Evolutionary conservation across 2,888 invertebrate species (phyloP), one percentile per base, ranked within the genome.

Genomic region (Endomychus coccineus): DNA sequence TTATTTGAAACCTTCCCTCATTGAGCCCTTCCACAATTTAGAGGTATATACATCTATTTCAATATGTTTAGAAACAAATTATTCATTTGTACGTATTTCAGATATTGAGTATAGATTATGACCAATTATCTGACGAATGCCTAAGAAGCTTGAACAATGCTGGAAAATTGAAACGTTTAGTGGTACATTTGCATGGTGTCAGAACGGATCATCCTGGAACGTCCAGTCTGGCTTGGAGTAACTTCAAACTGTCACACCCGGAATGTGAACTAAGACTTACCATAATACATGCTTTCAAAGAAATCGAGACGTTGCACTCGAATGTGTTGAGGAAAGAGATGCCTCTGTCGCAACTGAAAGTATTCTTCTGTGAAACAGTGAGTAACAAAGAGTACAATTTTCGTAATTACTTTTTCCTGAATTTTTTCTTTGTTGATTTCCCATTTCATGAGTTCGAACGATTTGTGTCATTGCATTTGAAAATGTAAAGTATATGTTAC

Each of bases 331-430:
- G 74, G 46, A 73, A 73, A 27, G 70, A 74, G 37, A 80, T 85
- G 80, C 84, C 83, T 11, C 67, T 85, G 13, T 75, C 80, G 13
- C 80, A 82, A 60, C 70, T 84, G 32, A 76, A 80, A 55, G 78
- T 80, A 36, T 73, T 83, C 48, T 85, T 84, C 65, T 83, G 83
- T 61, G 78, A 80, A 61, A 67, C 70, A 58, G 74, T 74, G 61
- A 64, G 67, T 60, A 10, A 32, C 21, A 19, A n/a, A 7, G 21
- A 19, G 21, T 19, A 6, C 21, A n/a, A 6, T 19, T n/a, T n/a
- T n/a, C n/a, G n/a, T n/a, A n/a, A n/a, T n/a, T n/a, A n/a, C n/a
- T n/a, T n/a, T n/a, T n/a, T n/a, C n/a, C n/a, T n/a, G n/a, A n/a
- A n/a, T n/a, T n/a, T n/a, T n/a, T n/a, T n/a, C n/a, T n/a, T n/a